Base-by-base conservation (phyloP, 2,888 invertebrate species). In the Autographa pulchrina region DNA sequence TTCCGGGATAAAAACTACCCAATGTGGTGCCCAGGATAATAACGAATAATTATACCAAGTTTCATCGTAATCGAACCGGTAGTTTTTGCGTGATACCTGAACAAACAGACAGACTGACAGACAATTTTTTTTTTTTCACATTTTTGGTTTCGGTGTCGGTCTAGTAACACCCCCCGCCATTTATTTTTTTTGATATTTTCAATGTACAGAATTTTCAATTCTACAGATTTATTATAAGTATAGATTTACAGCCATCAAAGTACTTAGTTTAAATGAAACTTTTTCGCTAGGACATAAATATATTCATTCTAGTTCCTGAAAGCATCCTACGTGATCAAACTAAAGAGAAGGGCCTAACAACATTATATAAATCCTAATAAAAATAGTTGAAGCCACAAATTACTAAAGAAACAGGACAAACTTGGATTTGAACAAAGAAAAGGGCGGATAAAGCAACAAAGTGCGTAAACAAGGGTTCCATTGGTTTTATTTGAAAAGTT, bases 401-500 rank as follows among this genome's bases (percentile, higher is more conserved):
- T 87, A 89, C 89, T 83, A 75, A 87, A 84, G 83, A 89, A 84
- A 88, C 86, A 88, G 85, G 86, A 89, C 87, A 88, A 90, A 90
- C 85, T 91, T 89, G 84, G 86, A 87, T 89, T 90, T 87, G 86
- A 87, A 90, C 89, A 87, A 90, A 92, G 89, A 88, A 91, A 89
- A 89, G 87, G 89, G 85, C 88, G 87, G 86, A 87, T 87, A 85
- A 85, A 86, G 87, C 87, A 88, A 90, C 91, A 90, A 90, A 92
- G 89, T 89, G 86, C 91, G 91, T 91, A 92, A 93, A 94, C 92
- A 92, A 91, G 89, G 86, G 88, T 83, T 89, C 90, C 91, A 91
- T 92, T 89, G 90, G 89, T 91, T 93, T 94, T 94, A 94, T 94
- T 93, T 91, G 92, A 89, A 93, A 94, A 94, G 91, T 94, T 94